A percentile compares a stretch with the other conserved stretches of the same genome.
phyloP scores from a whole-genome alignment of 2,888 invertebrate species.

The Papilio demoleus region DNA sequence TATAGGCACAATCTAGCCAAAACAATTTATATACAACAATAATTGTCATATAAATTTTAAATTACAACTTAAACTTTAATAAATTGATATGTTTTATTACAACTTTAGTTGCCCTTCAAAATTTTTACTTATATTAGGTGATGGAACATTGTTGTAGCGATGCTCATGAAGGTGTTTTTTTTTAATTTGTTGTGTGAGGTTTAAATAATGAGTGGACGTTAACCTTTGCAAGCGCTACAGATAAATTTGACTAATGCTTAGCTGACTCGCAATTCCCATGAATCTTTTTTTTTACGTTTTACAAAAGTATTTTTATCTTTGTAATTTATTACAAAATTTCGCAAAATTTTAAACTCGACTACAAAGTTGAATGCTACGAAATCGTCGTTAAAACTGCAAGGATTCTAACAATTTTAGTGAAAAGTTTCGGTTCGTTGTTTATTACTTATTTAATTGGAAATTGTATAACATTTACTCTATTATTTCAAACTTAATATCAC shows the following conservation, averaged over 20 bases:
- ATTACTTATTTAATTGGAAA: too few species aligned
- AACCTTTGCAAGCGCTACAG: constrained; percentile 19
- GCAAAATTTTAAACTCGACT: background rate
- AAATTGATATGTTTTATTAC: too few species aligned
- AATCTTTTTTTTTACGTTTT: constrained; percentile 15
- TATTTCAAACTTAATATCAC: too few species aligned
- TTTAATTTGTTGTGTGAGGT: constrained; percentile 3
- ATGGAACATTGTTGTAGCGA: background rate
- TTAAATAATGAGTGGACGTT: constrained; percentile 13
- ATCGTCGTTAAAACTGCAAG: background rate
- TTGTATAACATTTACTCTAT: too few species aligned
- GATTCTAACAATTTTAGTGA: background rate
- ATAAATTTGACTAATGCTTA: constrained; percentile 22
- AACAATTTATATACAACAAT: too few species aligned
- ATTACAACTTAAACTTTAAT: too few species aligned
- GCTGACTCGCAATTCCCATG: constrained; percentile 9
- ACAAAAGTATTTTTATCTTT: constrained; percentile 16
- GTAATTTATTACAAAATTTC: constrained; percentile 7
- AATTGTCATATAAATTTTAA: too few species aligned
- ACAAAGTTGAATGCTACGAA: background rate
- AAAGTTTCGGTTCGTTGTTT: too few species aligned
- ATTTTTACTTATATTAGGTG: too few species aligned
- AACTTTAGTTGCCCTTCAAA: too few species aligned
- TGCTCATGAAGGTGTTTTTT: background rate
- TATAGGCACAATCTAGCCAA: too few species aligned